Base-by-base conservation (phyloP, 2,797 vertebrate genomes). In the Setipinna tenuifilis region DNA sequence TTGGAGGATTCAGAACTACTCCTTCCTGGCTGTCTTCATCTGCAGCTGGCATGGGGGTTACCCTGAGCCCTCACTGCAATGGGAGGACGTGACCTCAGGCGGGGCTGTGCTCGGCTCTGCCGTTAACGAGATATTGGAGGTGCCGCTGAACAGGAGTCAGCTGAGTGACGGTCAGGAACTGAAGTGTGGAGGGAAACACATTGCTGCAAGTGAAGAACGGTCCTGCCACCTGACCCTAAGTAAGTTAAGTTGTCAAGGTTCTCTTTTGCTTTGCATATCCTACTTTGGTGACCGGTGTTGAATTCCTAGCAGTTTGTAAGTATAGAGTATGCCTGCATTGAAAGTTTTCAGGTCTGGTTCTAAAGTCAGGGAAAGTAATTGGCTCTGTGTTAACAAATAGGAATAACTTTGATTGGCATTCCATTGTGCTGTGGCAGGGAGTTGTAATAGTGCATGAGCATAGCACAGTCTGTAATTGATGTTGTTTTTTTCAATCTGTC, bases 31-130 rank as follows among this genome's bases (percentile, higher is more conserved):
- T 83, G 88, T 93, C 81, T 96, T 99, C 87, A 92, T 21, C 87
- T 99, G 98, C 93, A 92, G 48, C 87, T 99, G 98, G 98, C 86
- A 90, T 0, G 96, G 95, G 4, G 96, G 95, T 0, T 96, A 97
- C 87, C 98, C 98, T 19, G 57, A 89, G 31, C 97, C 98, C 0
- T 91, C 65, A 2, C 93, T 99, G 71, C 90, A 90, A 87, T 98
- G 97, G 97, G 93, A 75, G 14, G 93, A 94, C 75, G 82, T 86
- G 46, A 54, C 23, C 12, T 28, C 81, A 1, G 0, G 68, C 57
- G 2, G 41, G 9, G 6, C 61, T 1, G 81, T 81, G 46, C 0
- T 1, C 62, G 93, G 23, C 0, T 89, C 91, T 0, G 50, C 46
- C 0, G 82, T 71, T 87, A 87, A 90, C 0, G 94, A 96, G 0